Evolutionary conservation across 1,140 invertebrate species (phyloP).

Genomic region (Apis laboriosa): DNA sequence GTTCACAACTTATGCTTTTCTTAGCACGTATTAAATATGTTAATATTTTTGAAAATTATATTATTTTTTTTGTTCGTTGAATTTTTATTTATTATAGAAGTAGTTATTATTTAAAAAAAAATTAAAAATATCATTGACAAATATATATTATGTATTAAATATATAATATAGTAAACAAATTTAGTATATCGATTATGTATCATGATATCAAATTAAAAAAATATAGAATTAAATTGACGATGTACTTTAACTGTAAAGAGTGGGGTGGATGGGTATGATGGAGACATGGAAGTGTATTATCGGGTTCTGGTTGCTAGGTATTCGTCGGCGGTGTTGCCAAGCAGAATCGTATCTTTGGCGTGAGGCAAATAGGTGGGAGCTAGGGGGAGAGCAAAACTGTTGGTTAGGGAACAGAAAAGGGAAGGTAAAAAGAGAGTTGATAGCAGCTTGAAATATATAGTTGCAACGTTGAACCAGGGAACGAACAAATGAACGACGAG

Average conservation of each 20-base stretch:
- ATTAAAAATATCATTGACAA: not conserved
- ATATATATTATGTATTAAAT: not conserved
- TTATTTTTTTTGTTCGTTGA: not conserved
- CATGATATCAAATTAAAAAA: not conserved
- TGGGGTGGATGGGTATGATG: constrained; percentile 7
- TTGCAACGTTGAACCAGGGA: constrained; percentile 34
- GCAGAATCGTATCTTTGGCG: constrained; percentile 48
- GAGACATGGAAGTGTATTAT: constrained; percentile 53
- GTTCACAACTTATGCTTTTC: too few species aligned
- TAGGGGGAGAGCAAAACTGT: not conserved
- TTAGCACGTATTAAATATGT: not conserved
- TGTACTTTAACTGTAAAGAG: not conserved
- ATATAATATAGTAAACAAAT: not conserved
- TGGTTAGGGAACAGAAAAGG: constrained; percentile 11
- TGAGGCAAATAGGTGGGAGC: not conserved
- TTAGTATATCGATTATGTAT: not conserved
- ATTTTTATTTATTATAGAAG: not conserved
- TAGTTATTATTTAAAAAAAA: not conserved
- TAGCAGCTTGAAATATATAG: constrained; percentile 1
- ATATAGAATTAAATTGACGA: not conserved
- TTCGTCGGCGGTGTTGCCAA: constrained; percentile 61
- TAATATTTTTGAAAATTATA: not conserved
- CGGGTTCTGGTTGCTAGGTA: constrained; percentile 60
- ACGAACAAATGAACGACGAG: constrained; percentile 7
- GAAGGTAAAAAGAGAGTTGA: constrained; percentile 9